Percentiles rank a stretch among this genome's conserved stretches.
phyloP scores from a whole-genome alignment of 2,888 invertebrate species.

The Xanthia togata region DNA sequence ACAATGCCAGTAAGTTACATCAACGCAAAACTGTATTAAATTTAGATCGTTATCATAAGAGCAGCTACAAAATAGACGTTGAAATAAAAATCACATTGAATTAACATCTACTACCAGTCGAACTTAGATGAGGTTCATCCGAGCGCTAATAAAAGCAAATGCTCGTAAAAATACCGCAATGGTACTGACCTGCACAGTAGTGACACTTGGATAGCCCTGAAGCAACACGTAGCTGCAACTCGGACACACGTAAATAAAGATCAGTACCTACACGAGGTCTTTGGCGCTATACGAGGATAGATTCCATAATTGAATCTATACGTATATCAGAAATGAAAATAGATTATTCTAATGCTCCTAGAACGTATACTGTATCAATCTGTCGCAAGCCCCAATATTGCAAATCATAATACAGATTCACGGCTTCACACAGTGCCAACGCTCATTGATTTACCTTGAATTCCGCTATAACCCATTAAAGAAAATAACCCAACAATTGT shows the following conservation, averaged over 20 bases:
- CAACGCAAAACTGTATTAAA: too few relatives aligned
- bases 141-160: constrained; percentile 9
- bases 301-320: neutral
- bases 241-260: neutral
- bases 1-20: too few relatives aligned
- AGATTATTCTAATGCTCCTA: constrained; percentile 23
- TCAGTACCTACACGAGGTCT: neutral
- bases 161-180: constrained; percentile 25
- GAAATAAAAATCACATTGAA: neutral
- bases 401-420: constrained; percentile 36
- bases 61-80: neutral
- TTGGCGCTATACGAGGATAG: too few relatives aligned
- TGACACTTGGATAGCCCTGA: constrained; percentile 2
- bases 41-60: too few relatives aligned
- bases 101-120: constrained; percentile 11
- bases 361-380: constrained; percentile 19
- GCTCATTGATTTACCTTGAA: constrained; percentile 40
- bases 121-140: constrained; percentile 1
- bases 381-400: constrained; percentile 28
- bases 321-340: neutral
- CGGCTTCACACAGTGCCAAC: constrained; percentile 6
- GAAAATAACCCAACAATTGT: constrained; percentile 10
- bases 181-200: neutral
- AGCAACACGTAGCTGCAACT: constrained; percentile 17
- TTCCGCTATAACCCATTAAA: constrained; percentile 15